Conservation (phyloP, 2,797 vertebrate genomes). For the Bufotes viridis region DNA sequence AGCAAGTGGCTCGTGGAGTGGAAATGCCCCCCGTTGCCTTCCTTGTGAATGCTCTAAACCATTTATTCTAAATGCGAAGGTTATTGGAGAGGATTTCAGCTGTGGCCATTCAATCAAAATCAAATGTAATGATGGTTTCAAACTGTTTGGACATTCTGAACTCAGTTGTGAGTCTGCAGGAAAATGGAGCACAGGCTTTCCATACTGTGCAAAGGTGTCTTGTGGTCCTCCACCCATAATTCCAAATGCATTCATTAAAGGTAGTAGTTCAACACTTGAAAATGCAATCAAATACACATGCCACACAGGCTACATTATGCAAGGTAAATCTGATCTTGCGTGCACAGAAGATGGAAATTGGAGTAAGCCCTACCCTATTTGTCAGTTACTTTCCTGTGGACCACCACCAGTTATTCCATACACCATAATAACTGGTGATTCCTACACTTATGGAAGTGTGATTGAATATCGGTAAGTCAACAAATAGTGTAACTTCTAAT, state of each 20-base stretch:
- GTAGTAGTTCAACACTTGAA: conserved; percentile 75
- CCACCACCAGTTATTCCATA: conserved; percentile 82
- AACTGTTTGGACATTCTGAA: conserved; percentile 82
- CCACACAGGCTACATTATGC: conserved; percentile 82
- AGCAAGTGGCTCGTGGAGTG: conserved; percentile 86
- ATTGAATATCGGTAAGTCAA: conserved; percentile 87
- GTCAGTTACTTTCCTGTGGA: conserved; percentile 87
- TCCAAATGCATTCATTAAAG: conserved; percentile 83
- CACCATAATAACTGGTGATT: conserved; percentile 76
- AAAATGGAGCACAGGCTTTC: conserved; percentile 88
- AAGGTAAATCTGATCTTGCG: conserved; percentile 79
- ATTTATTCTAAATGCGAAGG: conserved; percentile 76
- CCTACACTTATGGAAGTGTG: conserved; percentile 83
- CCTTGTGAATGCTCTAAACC: conserved; percentile 83
- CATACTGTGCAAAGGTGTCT: conserved; percentile 81
- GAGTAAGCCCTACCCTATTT: conserved; percentile 85
- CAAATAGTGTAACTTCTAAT: background rate
- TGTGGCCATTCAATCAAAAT: conserved; percentile 83
- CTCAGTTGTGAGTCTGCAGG: conserved; percentile 84
- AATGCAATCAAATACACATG: conserved; percentile 88
- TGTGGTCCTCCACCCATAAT: conserved; percentile 84
- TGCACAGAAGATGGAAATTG: conserved; percentile 85
- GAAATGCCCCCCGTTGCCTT: conserved; percentile 82
- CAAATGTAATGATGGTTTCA: conserved; percentile 86
- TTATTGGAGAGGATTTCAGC: conserved; percentile 77